Evolutionary conservation across 2,113 vertebrate species (phyloP).

Genomic region (Gallinago jamesoni): DNA sequence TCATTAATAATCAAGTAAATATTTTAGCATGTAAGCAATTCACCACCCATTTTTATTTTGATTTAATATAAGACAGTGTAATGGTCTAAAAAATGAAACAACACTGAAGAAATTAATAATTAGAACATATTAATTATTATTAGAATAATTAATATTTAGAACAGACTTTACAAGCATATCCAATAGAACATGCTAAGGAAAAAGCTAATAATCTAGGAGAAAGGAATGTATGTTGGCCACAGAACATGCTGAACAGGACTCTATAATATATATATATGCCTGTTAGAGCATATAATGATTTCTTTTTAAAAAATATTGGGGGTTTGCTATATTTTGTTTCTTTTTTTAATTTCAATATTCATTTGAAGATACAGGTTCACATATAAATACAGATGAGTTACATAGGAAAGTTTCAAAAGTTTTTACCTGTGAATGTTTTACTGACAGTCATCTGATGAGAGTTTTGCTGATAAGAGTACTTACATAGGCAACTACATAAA

Average conservation of each 20-base stretch:
- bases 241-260: not conserved
- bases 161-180: not conserved
- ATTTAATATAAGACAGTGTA: not conserved
- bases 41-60: not conserved
- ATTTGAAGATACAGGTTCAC: not conserved
- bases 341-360: not conserved
- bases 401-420: not conserved
- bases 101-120: not conserved
- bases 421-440: not conserved
- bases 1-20: not conserved
- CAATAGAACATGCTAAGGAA: not conserved
- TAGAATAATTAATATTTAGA: not conserved
- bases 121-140: no score
- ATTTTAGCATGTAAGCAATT: not conserved
- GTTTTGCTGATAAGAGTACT: not conserved
- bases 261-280: no score
- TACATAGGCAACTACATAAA: not conserved
- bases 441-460: not conserved
- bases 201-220: not conserved
- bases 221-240: not conserved
- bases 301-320: not conserved
- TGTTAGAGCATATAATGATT: not conserved
- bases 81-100: not conserved
- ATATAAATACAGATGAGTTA: not conserved
- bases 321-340: not conserved